These are phyloP conservation scores for Botia almorhae DNA, from an alignment of 2,797 vertebrate species.

Conservation along the genomic window DNA sequence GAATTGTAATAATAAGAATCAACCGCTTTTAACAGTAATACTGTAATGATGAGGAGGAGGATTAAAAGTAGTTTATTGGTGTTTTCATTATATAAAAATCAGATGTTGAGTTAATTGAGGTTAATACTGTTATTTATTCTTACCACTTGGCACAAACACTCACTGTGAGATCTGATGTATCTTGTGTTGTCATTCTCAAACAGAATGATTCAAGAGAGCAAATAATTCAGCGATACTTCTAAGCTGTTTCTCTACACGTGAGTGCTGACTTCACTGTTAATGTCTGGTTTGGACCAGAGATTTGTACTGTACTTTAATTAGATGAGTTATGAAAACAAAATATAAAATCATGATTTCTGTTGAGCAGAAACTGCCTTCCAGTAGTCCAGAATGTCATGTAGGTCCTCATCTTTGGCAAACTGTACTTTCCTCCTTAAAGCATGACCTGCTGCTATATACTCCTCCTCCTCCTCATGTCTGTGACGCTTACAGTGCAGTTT, in stretches of 20 bases:
- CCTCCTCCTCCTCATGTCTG: slow-evolving; percentile 85
- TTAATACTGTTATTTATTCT: slow-evolving; percentile 75
- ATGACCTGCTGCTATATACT: slow-evolving; percentile 95
- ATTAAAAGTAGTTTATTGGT: slow-evolving; percentile 75
- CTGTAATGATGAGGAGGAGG: slow-evolving; percentile 64
- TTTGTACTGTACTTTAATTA: slow-evolving; percentile 39
- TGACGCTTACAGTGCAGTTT: slow-evolving; percentile 94
- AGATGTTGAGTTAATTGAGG: slow-evolving; percentile 70
- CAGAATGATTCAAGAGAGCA: slow-evolving; percentile 60
- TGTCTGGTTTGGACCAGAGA: slow-evolving; percentile 80
- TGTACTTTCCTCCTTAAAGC: slow-evolving; percentile 97
- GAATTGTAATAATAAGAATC: slow-evolving; percentile 61
- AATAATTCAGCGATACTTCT: slow-evolving; percentile 56
- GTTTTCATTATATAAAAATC: slow-evolving; percentile 77
- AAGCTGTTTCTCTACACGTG: slow-evolving; percentile 59
- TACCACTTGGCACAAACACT: slow-evolving; percentile 80
- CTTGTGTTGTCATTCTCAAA: slow-evolving; percentile 56
- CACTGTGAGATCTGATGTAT: slow-evolving; percentile 63
- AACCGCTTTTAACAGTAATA: slow-evolving; percentile 71
- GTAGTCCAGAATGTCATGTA: slow-evolving; percentile 99
- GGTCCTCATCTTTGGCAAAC: slow-evolving; percentile 98
- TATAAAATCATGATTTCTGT: slow-evolving; percentile 76
- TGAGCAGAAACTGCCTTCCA: slow-evolving; percentile 94
- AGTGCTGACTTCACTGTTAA: slow-evolving; percentile 60
- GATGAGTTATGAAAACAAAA: slow-evolving; percentile 40